Base-by-base conservation (phyloP, 2,888 invertebrate genomes). In the Chymomyza procnemis region DNA sequence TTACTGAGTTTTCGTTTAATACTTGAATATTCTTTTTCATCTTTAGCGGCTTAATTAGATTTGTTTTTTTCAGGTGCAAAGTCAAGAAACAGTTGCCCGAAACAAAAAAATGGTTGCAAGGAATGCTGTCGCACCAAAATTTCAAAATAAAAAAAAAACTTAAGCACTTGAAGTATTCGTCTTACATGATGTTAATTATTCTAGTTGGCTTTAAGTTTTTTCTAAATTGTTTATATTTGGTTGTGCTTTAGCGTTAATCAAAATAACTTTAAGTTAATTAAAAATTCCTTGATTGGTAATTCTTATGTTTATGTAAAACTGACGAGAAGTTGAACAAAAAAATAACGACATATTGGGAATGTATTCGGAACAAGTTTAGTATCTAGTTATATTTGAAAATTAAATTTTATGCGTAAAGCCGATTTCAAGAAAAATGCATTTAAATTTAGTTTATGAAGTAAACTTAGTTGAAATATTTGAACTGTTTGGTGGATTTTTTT, bases 241-340 rank as follows among this genome's bases (percentile, higher is more conserved):
- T 54, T 14, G 22, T 50, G 9, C 9, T 12, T 41, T 5, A 46
- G 47, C 73, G 80, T 85, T 83, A 83, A 80, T 67, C 75, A 77
- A 83, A 83, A 84, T 83, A 58, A 79, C 77, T 69, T 62, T 76
- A 60, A 72, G 56, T 82, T 78, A 75, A 82, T 82, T 82, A 85
- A 82, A 78, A 68, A 60, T 61, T 64, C 74, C 74, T 66, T 65
- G 66, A 70, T 72, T 77, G 80, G 75, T 16, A 12, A 58, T 72
- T 78, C 60, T 1, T 71, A 73, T 41, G 67, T 62, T 12, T 12
- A 12, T 41, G 34, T 41, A 12, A 41, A 41, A 5, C 12, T 41
- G 12, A 3, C 12, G n/a, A 56, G 50, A 48, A 52, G 30, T 19
- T 41, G 14, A 41, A 59, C 41, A 18, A 41, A 19, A 59, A 59